A percentile compares a stretch with the other conserved stretches of the same genome.
Evolutionary conservation across 2,797 vertebrate genomes (phyloP).

Genomic region (Sebastes hubbsi): DNA sequence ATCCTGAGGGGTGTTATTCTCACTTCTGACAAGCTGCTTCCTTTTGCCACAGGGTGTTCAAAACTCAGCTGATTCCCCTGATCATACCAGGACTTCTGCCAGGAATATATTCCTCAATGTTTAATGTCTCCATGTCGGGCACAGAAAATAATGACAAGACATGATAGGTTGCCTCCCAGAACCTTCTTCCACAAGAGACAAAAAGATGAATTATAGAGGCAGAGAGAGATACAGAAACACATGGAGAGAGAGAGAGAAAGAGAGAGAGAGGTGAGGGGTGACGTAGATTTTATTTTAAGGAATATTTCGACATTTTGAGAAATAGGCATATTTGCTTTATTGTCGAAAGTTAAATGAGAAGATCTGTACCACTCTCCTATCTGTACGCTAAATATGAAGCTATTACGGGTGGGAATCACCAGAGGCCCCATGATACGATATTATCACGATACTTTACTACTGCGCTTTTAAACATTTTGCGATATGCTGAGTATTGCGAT

Average conservation of each 20-base stretch:
- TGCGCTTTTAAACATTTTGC: too few relatives aligned
- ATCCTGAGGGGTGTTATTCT: slow-evolving; percentile 56
- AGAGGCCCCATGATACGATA: too few relatives aligned
- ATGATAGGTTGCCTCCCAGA: slow-evolving; percentile 60
- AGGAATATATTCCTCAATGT: slow-evolving; percentile 57
- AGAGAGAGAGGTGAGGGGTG: not conserved
- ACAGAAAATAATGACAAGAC: slow-evolving; percentile 62
- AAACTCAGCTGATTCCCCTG: slow-evolving; percentile 62
- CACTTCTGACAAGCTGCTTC: slow-evolving; percentile 67
- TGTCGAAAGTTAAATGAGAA: not conserved
- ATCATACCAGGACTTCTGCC: slow-evolving; percentile 58
- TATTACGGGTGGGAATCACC: not conserved
- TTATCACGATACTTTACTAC: too few relatives aligned
- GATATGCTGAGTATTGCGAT: too few relatives aligned
- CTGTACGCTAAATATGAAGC: not conserved
- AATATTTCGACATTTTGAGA: slow-evolving; percentile 13
- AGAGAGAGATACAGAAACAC: not conserved
- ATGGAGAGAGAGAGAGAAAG: not conserved
- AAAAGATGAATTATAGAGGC: slow-evolving; percentile 71
- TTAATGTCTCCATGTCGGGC: slow-evolving; percentile 53
- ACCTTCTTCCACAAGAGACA: slow-evolving; percentile 45
- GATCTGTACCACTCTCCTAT: not conserved
- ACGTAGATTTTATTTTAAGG: slow-evolving; percentile 24
- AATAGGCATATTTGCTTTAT: slow-evolving; percentile 2
- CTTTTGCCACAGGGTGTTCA: slow-evolving; percentile 64